A percentile compares a stretch with the other conserved stretches of the same genome.
These are phyloP conservation scores for Drosophila kuntzei DNA, from an alignment of 2,888 invertebrate species.

Conservation along the genomic window DNA sequence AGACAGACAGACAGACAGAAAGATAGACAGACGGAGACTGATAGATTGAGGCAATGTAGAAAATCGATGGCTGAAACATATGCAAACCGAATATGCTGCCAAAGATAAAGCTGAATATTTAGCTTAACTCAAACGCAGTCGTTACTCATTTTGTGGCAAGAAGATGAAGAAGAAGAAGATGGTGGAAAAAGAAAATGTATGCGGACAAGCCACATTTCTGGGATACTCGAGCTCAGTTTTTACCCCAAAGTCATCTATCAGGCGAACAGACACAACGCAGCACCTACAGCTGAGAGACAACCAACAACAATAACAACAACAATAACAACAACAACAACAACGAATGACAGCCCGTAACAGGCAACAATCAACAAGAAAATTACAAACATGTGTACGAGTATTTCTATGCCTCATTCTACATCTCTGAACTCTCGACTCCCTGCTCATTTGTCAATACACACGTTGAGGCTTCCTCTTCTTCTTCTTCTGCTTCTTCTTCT, in stretches of 20 bases:
- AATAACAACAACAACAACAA: not conserved
- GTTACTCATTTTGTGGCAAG: slow-evolving; percentile 32
- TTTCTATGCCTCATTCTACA: slow-evolving; percentile 11
- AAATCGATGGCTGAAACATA: slow-evolving; percentile 22
- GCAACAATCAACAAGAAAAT: slow-evolving; percentile 74
- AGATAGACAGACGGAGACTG: slow-evolving; percentile 2
- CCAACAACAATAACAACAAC: slow-evolving; percentile 19
- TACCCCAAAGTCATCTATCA: slow-evolving; percentile 54
- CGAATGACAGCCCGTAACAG: slow-evolving; percentile 27
- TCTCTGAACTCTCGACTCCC: slow-evolving; percentile 2
- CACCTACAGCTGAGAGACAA: slow-evolving; percentile 15
- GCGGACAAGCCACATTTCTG: slow-evolving; percentile 29
- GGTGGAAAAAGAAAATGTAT: slow-evolving; percentile 8
- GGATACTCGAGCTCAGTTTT: slow-evolving; percentile 31
- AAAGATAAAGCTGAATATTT: slow-evolving; percentile 30
- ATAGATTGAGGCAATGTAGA: slow-evolving; percentile 24
- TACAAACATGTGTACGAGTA: slow-evolving; percentile 72
- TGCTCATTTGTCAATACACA: slow-evolving; percentile 68
- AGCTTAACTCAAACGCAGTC: slow-evolving; percentile 33
- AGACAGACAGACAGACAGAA: slow-evolving; percentile 4
- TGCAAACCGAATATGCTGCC: slow-evolving; percentile 8
- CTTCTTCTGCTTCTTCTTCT: slow-evolving; percentile 14
- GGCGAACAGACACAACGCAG: slow-evolving; percentile 18
- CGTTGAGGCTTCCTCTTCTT: slow-evolving; percentile 3
- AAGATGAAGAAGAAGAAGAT: too few relatives aligned